These are phyloP conservation scores for Nephrotoma flavescens DNA, from an alignment of 2,888 invertebrate genomes.

Conservation along the genomic window DNA sequence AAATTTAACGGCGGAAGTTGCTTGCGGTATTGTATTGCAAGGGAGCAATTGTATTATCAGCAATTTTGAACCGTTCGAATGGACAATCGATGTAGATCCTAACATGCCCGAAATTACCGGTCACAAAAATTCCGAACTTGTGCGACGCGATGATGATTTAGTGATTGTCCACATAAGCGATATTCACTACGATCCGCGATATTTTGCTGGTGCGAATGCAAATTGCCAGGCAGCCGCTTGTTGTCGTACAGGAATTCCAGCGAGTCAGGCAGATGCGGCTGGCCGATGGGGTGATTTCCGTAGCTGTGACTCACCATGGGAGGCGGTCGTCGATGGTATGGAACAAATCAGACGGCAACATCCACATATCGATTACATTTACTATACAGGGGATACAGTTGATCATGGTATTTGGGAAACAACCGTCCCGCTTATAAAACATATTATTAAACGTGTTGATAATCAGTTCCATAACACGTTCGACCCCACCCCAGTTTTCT, in stretches of 20 bases:
- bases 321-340: constrained; percentile 50
- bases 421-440: constrained; percentile 43
- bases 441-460: constrained; percentile 39
- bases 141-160: constrained; percentile 12
- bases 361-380: constrained; percentile 46
- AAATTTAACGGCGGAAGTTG: constrained; percentile 35
- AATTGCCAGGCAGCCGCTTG: constrained; percentile 64
- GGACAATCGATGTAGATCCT: constrained; percentile 18
- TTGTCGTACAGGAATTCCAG: constrained; percentile 37
- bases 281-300: constrained; percentile 73
- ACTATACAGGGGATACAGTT: constrained; percentile 77
- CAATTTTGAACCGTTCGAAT: constrained; percentile 19
- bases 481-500: constrained; percentile 45
- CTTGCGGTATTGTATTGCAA: constrained; percentile 25
- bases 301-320: constrained; percentile 59
- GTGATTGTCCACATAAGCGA: constrained; percentile 32
- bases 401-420: constrained; percentile 86
- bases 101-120: constrained; percentile 9
- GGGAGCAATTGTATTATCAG: constrained; percentile 19
- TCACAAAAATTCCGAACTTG: not conserved
- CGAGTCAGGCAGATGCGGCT: constrained; percentile 31
- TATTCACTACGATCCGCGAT: constrained; percentile 63
- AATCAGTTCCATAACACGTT: constrained; percentile 40
- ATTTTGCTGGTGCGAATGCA: constrained; percentile 49
- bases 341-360: constrained; percentile 41